These are phyloP conservation scores for Lepidostoma basale DNA, from an alignment of 1,140 invertebrate genomes.

Conservation along the genomic window DNA sequence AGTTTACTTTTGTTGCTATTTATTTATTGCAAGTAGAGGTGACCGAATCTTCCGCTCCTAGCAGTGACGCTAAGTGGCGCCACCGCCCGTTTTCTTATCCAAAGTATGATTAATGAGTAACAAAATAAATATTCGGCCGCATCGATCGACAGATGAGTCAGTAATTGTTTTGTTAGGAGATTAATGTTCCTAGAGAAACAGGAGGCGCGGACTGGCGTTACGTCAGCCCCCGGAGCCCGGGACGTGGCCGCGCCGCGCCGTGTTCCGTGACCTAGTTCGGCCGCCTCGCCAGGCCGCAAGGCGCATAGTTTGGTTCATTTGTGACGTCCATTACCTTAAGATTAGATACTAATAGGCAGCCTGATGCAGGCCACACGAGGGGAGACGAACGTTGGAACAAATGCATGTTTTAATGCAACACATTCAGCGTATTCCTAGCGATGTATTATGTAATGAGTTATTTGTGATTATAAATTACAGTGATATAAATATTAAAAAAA, in stretches of 20 bases:
- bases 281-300: background rate
- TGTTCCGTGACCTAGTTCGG: background rate
- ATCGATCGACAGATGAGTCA: background rate
- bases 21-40: constrained; percentile 22
- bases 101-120: constrained; percentile 24
- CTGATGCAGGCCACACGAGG: constrained; percentile 19
- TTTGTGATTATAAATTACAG: constrained; percentile 37
- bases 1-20: constrained; percentile 28
- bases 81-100: constrained; percentile 15
- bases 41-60: constrained; percentile 16
- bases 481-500: constrained; percentile 36
- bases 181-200: constrained; percentile 20
- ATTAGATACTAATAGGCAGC: constrained; percentile 25
- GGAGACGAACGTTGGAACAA: constrained; percentile 5
- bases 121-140: constrained; percentile 8
- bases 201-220: background rate
- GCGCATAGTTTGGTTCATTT: constrained; percentile 22
- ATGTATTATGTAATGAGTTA: constrained; percentile 38
- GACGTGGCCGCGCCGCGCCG: background rate
- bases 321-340: constrained; percentile 34
- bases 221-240: constrained; percentile 1
- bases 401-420: constrained; percentile 40
- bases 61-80: background rate
- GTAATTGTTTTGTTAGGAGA: constrained; percentile 13
- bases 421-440: constrained; percentile 33